A percentile compares a stretch with the other conserved stretches of the same genome.
phyloP scores from a whole-genome alignment of 92 coral and sea anemone genomes.

The Pocillopora grandis region DNA sequence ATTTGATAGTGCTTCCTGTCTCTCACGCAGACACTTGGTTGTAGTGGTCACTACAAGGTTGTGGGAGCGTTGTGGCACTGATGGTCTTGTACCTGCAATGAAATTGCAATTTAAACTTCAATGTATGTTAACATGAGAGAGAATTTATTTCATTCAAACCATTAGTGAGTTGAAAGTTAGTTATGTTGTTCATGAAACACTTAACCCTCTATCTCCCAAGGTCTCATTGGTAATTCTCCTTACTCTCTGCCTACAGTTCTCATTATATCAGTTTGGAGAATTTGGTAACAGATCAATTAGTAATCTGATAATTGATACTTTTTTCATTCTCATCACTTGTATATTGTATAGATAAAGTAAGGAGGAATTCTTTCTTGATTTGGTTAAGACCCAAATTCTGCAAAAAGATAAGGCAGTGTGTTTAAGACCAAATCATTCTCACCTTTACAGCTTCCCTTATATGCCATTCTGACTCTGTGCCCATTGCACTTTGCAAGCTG shows the following conservation, averaged over 20 bases:
- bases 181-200: background rate
- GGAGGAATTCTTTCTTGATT: too few species aligned
- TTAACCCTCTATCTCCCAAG: too few species aligned
- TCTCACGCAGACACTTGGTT: constrained; percentile 66
- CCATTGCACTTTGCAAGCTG: constrained; percentile 79
- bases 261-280: too few species aligned
- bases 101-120: background rate
- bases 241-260: too few species aligned
- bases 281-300: too few species aligned
- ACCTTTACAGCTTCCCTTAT: constrained; percentile 87
- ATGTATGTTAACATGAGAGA: background rate
- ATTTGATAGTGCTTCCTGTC: constrained; percentile 58
- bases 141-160: too few species aligned
- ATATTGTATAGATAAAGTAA: too few species aligned
- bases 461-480: constrained; percentile 63
- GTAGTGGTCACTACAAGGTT: constrained; percentile 18
- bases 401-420: background rate
- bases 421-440: background rate
- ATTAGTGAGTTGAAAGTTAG: background rate
- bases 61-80: background rate
- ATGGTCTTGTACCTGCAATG: constrained; percentile 2
- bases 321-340: too few species aligned
- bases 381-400: too few species aligned
- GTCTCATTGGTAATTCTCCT: too few species aligned
- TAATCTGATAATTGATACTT: too few species aligned